Percentiles rank a stretch among this genome's conserved stretches.
These are phyloP conservation scores for Campoletis sonorensis DNA, from an alignment of 1,140 invertebrate genomes.

Conservation along the genomic window DNA sequence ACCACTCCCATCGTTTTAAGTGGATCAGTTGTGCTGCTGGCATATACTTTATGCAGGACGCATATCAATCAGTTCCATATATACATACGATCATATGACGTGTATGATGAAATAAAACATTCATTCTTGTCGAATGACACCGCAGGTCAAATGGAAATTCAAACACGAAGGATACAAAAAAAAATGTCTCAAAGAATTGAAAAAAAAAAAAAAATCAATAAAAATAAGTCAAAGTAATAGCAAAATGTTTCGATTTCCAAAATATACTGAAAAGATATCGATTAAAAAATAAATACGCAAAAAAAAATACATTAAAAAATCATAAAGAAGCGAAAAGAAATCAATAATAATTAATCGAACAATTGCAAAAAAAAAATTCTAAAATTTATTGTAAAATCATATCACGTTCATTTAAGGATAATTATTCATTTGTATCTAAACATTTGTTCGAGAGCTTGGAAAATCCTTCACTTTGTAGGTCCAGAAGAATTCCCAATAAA, in stretches of 20 bases:
- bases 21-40: background rate
- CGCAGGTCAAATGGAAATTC: background rate
- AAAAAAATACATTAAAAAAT: background rate
- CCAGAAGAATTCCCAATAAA: too few relatives aligned
- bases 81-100: too few relatives aligned
- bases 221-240: too few relatives aligned
- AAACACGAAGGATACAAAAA: background rate
- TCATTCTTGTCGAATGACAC: background rate
- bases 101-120: background rate
- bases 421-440: too few relatives aligned
- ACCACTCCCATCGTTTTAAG: conserved; percentile 17
- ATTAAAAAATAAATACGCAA: background rate
- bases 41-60: conserved; percentile 5
- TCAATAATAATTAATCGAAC: background rate
- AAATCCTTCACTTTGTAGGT: too few relatives aligned
- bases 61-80: background rate
- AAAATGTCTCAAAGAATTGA: too few relatives aligned
- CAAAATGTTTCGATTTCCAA: too few relatives aligned
- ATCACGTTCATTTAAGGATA: too few relatives aligned
- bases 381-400: too few relatives aligned
- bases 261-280: too few relatives aligned
- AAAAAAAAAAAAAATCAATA: background rate
- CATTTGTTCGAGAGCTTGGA: too few relatives aligned
- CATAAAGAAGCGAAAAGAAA: background rate
- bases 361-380: too few relatives aligned